These are phyloP conservation scores for Stomorhina lunata DNA, from an alignment of 2,888 invertebrate genomes.

Conservation along the genomic window DNA sequence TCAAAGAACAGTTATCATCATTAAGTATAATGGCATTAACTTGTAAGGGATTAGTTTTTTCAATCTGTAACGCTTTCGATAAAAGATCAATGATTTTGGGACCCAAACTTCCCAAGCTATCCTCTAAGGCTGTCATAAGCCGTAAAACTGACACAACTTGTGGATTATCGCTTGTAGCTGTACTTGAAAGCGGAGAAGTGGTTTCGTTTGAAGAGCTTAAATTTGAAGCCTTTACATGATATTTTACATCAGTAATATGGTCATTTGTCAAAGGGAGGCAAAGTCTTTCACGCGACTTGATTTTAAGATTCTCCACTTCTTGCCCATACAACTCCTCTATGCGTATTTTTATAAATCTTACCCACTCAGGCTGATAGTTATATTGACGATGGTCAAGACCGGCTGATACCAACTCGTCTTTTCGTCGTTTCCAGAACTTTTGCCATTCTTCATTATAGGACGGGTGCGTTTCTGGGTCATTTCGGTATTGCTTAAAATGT, in stretches of 20 bases:
- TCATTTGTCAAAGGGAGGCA: slow-evolving; percentile 76
- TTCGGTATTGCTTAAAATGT: slow-evolving; percentile 82
- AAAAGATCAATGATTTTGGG: slow-evolving; percentile 86
- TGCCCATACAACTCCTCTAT: slow-evolving; percentile 88
- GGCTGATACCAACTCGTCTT: slow-evolving; percentile 84
- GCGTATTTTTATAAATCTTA: slow-evolving; percentile 88
- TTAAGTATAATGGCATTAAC: slow-evolving; percentile 86
- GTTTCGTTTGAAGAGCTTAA: background rate
- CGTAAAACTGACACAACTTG: slow-evolving; percentile 85
- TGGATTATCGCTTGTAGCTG: slow-evolving; percentile 69
- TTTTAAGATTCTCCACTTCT: slow-evolving; percentile 82
- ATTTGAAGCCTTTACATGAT: slow-evolving; percentile 83
- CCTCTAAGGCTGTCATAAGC: slow-evolving; percentile 88
- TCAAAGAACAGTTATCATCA: slow-evolving; percentile 83
- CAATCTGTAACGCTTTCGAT: slow-evolving; percentile 72
- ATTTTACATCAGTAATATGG: slow-evolving; percentile 76
- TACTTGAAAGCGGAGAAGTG: background rate
- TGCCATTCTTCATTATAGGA: slow-evolving; percentile 93
- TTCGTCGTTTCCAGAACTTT: slow-evolving; percentile 91
- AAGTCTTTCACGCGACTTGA: slow-evolving; percentile 72
- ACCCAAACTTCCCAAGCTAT: slow-evolving; percentile 89
- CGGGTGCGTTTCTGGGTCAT: slow-evolving; percentile 92
- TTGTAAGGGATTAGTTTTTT: slow-evolving; percentile 82
- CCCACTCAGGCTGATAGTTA: slow-evolving; percentile 94
- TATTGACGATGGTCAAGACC: slow-evolving; percentile 85